Evolutionary conservation across 2,113 vertebrate genomes (phyloP).

Genomic region (Lepisosteus osseus): DNA sequence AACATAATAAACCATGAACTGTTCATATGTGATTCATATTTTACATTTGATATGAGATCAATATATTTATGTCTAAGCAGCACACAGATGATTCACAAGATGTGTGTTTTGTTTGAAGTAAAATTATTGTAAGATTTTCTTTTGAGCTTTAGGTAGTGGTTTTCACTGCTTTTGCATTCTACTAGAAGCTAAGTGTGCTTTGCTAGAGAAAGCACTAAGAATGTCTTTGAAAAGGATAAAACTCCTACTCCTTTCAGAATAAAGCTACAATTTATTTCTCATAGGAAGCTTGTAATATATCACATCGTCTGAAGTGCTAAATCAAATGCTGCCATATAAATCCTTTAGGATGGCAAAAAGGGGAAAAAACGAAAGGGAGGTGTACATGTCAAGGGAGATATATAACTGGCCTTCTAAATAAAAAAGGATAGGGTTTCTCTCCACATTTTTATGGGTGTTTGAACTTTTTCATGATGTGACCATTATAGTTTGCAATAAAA

Average conservation of each 20-base stretch:
- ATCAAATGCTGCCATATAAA: not conserved
- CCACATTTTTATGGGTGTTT: no score
- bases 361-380: not conserved
- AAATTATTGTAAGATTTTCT: no score
- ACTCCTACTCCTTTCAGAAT: slow-evolving; percentile 19
- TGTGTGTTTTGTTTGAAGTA: no score
- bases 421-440: no score
- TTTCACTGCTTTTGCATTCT: not conserved
- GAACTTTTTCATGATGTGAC: no score
- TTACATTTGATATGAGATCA: no score
- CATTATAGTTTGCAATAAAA: no score
- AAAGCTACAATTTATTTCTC: slow-evolving; percentile 18
- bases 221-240: slow-evolving; percentile 1
- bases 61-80: no score
- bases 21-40: no score
- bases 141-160: no score
- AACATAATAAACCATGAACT: no score
- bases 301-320: slow-evolving; percentile 15
- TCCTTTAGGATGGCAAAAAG: not conserved
- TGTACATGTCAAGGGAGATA: not conserved
- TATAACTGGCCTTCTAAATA: not conserved
- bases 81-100: no score
- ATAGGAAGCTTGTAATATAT: slow-evolving; percentile 39
- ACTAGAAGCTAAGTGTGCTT: not conserved
- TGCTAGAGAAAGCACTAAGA: not conserved